Conservation (phyloP, 2,113 vertebrate species). For the Etheostoma spectabile region DNA sequence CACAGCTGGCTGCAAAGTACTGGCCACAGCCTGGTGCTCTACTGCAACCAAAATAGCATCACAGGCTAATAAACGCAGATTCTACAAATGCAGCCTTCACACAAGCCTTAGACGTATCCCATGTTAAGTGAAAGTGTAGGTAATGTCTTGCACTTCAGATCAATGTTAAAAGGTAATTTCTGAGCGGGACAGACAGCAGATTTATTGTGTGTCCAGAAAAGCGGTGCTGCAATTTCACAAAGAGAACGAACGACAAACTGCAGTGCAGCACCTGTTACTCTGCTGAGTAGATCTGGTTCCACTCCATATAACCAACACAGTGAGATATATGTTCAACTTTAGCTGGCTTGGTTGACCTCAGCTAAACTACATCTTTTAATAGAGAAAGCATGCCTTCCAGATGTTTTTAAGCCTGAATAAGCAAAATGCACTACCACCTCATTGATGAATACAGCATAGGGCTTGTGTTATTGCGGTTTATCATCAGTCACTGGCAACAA, state of each 20-base stretch:
- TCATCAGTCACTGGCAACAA: too few relatives aligned
- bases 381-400: background rate
- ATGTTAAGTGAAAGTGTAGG: constrained; percentile 17
- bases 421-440: background rate
- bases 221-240: background rate
- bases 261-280: constrained; percentile 28
- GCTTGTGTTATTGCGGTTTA: too few relatives aligned
- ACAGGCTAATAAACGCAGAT: constrained; percentile 58
- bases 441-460: background rate
- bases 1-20: constrained; percentile 48
- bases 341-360: background rate
- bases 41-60: constrained; percentile 68
- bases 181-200: background rate
- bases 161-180: constrained; percentile 1
- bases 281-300: constrained; percentile 9
- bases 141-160: constrained; percentile 16
- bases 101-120: constrained; percentile 17
- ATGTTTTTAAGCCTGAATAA: background rate
- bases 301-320: background rate
- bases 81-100: constrained; percentile 42
- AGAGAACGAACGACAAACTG: background rate
- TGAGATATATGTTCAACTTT: background rate
- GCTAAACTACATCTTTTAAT: background rate
- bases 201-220: constrained; percentile 3
- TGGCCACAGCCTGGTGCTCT: constrained; percentile 36